Conservation (phyloP, 2,888 invertebrate species). For the Lasioglossum vierecki region DNA sequence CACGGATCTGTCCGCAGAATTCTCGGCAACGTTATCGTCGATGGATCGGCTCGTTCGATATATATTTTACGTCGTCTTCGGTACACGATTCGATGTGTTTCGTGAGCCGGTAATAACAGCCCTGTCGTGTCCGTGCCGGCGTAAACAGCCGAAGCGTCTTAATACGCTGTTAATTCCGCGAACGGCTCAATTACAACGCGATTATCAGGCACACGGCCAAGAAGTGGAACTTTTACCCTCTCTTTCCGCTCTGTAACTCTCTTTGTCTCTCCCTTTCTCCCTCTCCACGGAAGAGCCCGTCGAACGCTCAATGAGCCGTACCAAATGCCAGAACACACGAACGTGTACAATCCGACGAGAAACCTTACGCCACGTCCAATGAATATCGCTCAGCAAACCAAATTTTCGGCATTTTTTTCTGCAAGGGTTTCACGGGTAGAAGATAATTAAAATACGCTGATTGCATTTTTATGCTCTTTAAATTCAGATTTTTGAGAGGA, state of each 20-base stretch:
- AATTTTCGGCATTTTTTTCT: no score
- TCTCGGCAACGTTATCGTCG: slow-evolving; percentile 1
- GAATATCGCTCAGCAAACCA: not conserved
- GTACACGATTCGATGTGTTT: not conserved
- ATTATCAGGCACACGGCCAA: slow-evolving; percentile 17
- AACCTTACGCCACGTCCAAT: slow-evolving; percentile 37
- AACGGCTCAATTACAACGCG: slow-evolving; percentile 38
- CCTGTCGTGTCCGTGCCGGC: not conserved
- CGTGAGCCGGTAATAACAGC: not conserved
- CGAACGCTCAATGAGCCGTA: slow-evolving; percentile 40
- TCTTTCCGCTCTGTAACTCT: not conserved
- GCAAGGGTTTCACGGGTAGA: not conserved
- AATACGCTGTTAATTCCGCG: slow-evolving; percentile 25
- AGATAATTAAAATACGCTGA: not conserved
- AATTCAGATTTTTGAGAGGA: not conserved
- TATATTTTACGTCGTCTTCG: slow-evolving; percentile 10
- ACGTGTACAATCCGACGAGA: slow-evolving; percentile 25
- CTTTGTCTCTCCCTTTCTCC: not conserved
- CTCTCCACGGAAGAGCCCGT: not conserved
- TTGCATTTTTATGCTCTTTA: not conserved
- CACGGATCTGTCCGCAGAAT: not conserved
- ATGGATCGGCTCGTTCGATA: not conserved
- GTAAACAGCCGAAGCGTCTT: not conserved
- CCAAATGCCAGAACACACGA: slow-evolving; percentile 29
- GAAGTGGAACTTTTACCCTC: slow-evolving; percentile 21